Base-by-base conservation (phyloP, 2,797 vertebrate species). In the Darevskia nairensis region DNA sequence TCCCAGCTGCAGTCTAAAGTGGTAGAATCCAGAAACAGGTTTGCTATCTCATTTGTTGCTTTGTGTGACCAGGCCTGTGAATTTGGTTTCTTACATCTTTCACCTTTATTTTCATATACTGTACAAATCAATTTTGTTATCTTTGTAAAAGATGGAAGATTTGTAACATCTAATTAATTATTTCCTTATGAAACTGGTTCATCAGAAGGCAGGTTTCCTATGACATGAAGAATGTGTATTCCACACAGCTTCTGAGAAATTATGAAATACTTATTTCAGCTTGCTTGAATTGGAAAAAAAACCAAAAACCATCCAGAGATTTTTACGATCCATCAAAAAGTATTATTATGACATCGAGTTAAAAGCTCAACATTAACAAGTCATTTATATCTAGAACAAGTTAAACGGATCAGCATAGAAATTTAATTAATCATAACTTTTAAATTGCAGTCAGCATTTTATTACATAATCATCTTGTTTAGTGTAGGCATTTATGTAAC, bases 401-500 rank as follows among this genome's bases (percentile, higher is more conserved):
- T 68, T 85, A 93, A 44, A 91, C 50, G 68, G 84, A 85, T 84
- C 84, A 90, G 2, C 83, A 90, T 87, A 92, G 92, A 94, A 85
- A 79, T 91, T 89, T 82, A 82, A 84, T 89, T 91, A n/a, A 88
- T 82, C 88, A 94, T 93, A 59, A 89, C 86, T 94, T 95, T 92
- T 94, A 81, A 92, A 92, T 89, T 85, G 91, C 91, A 93, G 84
- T 80, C 80, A 92, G 90, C 94, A 95, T 89, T 89, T 87, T 92
- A 92, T 85, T 89, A 94, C 91, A 83, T 15, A 77, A 91, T 94
- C 88, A 85, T 93, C 91, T 91, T 89, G 39, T 90, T 95, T 94
- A 87, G 85, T 91, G 90, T 93, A 15, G 35, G 69, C 29, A 93
- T 90, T 19, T 61, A n/a, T 77, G 90, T 86, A 93, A 94, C 55